Evolutionary conservation across 1,140 invertebrate species (phyloP).

Genomic region (Ruditapes philippinarum): DNA sequence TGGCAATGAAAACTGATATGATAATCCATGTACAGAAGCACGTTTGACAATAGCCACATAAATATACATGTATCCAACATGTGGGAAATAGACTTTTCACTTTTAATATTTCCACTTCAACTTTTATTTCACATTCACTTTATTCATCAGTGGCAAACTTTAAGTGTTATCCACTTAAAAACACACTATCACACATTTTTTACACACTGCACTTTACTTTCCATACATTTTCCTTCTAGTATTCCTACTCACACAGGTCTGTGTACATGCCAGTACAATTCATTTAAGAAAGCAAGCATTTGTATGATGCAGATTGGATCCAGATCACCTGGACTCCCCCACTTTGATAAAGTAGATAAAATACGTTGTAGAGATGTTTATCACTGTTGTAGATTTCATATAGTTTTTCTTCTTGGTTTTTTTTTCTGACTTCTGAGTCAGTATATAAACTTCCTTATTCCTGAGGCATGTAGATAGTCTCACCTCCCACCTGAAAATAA

Average conservation of each 20-base stretch:
- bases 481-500: background rate
- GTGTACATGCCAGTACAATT: background rate
- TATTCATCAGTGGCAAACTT: background rate
- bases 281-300: background rate
- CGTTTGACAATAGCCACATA: too few relatives aligned
- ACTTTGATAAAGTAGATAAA: slow-evolving; percentile 15
- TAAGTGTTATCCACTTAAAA: background rate
- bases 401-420: too few relatives aligned
- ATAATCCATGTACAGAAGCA: too few relatives aligned
- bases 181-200: too few relatives aligned
- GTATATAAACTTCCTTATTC: background rate
- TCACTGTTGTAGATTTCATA: slow-evolving; percentile 30
- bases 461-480: background rate
- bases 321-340: slow-evolving; percentile 27
- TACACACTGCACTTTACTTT: too few relatives aligned
- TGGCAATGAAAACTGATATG: too few relatives aligned
- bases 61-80: too few relatives aligned
- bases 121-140: background rate
- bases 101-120: too few relatives aligned
- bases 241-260: background rate
- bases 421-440: background rate
- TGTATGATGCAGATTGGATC: slow-evolving; percentile 28
- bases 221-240: background rate
- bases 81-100: too few relatives aligned
- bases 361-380: slow-evolving; percentile 33